Conservation (phyloP, 1,140 invertebrate genomes). For the Bombus ignitus region DNA sequence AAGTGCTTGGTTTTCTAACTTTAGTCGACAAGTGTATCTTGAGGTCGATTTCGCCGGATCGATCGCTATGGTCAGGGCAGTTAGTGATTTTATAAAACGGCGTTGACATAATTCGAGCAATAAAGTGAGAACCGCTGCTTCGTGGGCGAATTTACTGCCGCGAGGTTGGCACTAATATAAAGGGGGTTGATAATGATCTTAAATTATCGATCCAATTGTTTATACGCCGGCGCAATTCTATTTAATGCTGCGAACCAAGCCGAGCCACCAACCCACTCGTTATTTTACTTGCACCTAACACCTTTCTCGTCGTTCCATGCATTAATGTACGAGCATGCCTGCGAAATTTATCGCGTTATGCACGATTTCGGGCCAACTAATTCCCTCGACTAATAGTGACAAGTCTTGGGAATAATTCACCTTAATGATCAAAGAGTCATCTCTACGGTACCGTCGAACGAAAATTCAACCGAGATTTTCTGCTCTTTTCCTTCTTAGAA, state of each 20-base stretch:
- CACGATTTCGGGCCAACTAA: slow-evolving; percentile 78
- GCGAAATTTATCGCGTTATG: slow-evolving; percentile 78
- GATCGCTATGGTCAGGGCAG: neutral
- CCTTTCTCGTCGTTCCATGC: slow-evolving; percentile 52
- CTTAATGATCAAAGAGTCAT: slow-evolving; percentile 64
- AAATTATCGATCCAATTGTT: slow-evolving; percentile 83
- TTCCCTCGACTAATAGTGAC: slow-evolving; percentile 76
- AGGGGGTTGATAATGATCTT: slow-evolving; percentile 80
- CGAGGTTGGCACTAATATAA: slow-evolving; percentile 77
- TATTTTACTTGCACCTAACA: slow-evolving; percentile 70
- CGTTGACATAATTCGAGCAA: slow-evolving; percentile 14
- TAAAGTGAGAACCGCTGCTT: slow-evolving; percentile 72
- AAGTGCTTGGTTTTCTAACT: neutral
- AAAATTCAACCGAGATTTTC: neutral
- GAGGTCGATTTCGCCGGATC: neutral
- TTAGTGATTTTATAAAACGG: slow-evolving; percentile 12
- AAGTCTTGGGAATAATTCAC: slow-evolving; percentile 74
- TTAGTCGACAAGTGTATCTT: neutral
- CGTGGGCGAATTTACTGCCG: slow-evolving; percentile 72
- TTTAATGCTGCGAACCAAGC: slow-evolving; percentile 76
- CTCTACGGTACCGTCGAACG: neutral
- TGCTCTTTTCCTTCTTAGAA: neutral
- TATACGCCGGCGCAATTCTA: slow-evolving; percentile 80
- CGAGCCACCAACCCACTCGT: slow-evolving; percentile 56
- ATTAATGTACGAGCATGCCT: slow-evolving; percentile 42